Percentiles rank a stretch among this genome's conserved stretches.
phyloP scores from a whole-genome alignment of 2,113 vertebrate genomes.

The Tursiops truncatus region DNA sequence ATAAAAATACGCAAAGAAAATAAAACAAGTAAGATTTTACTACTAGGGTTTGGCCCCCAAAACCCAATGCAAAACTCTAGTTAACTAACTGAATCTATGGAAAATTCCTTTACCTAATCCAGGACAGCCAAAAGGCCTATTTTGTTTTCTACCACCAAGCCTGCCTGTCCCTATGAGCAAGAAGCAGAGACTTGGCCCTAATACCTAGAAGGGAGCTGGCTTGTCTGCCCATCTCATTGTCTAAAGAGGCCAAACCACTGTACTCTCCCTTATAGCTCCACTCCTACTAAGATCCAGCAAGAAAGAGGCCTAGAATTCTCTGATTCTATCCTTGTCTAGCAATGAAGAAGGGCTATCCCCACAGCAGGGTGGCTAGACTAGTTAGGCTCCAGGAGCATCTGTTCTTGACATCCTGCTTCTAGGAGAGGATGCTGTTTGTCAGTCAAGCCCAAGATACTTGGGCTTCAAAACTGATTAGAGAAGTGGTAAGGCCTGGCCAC shows the following conservation, averaged over 20 bases:
- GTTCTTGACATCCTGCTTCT: background rate
- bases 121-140: background rate
- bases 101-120: background rate
- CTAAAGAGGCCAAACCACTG: background rate
- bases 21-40: conserved; percentile 12
- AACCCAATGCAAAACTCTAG: background rate
- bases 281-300: background rate
- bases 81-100: background rate
- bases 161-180: background rate
- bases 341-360: background rate
- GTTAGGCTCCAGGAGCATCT: background rate
- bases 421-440: background rate
- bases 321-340: background rate
- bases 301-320: background rate
- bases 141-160: background rate
- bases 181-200: background rate
- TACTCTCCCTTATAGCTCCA: background rate
- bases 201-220: background rate
- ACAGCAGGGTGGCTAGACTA: background rate
- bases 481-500: background rate
- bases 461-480: background rate
- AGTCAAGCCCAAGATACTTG: background rate
- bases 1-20: background rate
- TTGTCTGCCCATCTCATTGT: background rate
- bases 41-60: background rate